Base-by-base conservation (phyloP, 2,888 invertebrate genomes). In the Spatulosminthurus flaviceps region DNA sequence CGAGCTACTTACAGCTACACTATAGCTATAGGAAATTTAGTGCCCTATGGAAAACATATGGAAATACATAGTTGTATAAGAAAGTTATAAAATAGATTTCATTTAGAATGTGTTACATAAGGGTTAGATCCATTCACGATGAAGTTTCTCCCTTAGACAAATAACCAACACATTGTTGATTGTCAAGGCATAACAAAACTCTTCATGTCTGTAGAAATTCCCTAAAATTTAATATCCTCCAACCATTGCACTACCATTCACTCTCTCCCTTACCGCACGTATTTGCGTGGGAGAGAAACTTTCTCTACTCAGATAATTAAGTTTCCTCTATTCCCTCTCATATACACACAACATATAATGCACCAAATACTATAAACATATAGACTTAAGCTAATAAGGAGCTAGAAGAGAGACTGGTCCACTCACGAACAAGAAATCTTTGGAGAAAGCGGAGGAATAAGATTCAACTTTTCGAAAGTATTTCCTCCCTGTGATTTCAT, bases 281-380 rank as follows among this genome's bases (percentile, higher is more conserved):
- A 51, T 51, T 51, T 51, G 51, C 51, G 51, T 51, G 51, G n/a
- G n/a, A n/a, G n/a, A 51, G 51, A 51, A 51, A 51, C 51, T 51
- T 51, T 2, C 51, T 51, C 5, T 51, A 51, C 51, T 51, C 16
- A 2, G 51, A 51, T 51, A 51, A 51, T 51, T 51, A 51, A 51
- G 51, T 51, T 51, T 51, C 5, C 34, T 34, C 34, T 34, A 4
- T 34, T 34, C 34, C 34, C 34, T 4, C 34, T 34, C 34, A 34
- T 34, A 34, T 9, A 34, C 4, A 34, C 9, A 34, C 34, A 4
- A 34, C 9, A 34, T 9, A 34, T 34, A 34, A 34, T 4, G 34
- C 5, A 34, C 9, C 34, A n/a, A n/a, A n/a, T n/a, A n/a, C n/a
- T n/a, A n/a, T n/a, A n/a, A n/a, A n/a, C n/a, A n/a, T n/a, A n/a